Evolutionary conservation across 2,113 vertebrate species (phyloP), one percentile per base, ranked within the genome.

Genomic region (Paedocypris sp.): DNA sequence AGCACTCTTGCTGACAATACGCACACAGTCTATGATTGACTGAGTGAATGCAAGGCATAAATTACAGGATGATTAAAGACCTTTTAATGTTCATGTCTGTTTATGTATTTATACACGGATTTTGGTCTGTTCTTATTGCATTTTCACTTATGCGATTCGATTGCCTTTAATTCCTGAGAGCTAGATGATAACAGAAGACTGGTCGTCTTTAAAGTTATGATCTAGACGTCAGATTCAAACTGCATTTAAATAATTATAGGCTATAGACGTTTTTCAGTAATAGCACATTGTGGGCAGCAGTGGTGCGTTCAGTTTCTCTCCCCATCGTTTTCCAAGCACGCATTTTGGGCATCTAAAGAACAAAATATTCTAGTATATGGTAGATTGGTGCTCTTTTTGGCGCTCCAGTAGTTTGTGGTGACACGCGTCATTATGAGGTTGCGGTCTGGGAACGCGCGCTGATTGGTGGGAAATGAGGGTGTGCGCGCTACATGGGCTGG

Each of bases 381-480:
- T n/a, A n/a, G n/a, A 61, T 52, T 56, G 52, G 62, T 41, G 45
- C 53, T 46, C 33, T 52, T 62, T 23, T 47, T 62, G 73, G 68
- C 67, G 62, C 74, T 59, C 62, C 64, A 70, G 69, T 60, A 60
- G 72, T 64, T 73, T 74, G 71, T 53, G 35, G 73, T 78, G 79
- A 77, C 69, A 63, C 73, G 71, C 75, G 49, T 67, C 60, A 67
- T 75, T 76, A 78, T 71, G 56, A 72, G 76, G 72, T 75, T 77
- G 79, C 62, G 78, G 81, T 75, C 62, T 64, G 18, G 25, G 66
- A 64, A 22, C 54, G 61, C 47, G 13, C 60, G 39, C 73, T 78
- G 78, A 86, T 85, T 86, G 86, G 83, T 35, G 73, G 59, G 77
- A 57, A 65, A 58, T 23, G 79, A 81, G 83, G 84, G 85, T 87